These are phyloP conservation scores for Phenganax marumi DNA, from an alignment of 92 coral and sea anemone genomes.

Conservation along the genomic window DNA sequence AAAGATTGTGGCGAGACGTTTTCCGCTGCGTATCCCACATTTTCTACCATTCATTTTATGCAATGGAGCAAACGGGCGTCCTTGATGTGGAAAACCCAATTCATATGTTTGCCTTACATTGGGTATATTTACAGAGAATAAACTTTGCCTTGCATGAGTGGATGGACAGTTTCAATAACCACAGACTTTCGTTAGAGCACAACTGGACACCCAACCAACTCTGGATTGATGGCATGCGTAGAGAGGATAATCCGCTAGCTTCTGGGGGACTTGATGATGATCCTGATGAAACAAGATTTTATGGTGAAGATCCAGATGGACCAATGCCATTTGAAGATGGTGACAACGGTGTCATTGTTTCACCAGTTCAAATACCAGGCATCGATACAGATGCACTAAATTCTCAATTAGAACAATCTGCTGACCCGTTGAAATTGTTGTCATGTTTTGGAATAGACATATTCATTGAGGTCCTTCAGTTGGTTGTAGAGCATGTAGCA, in stretches of 20 bases:
- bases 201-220: conserved; percentile 67
- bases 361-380: conserved; percentile 53
- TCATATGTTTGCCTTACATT: conserved; percentile 44
- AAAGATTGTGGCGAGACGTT: conserved; percentile 70
- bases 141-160: conserved; percentile 56
- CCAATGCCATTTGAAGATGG: conserved; percentile 53
- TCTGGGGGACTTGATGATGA: conserved; percentile 50
- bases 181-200: conserved; percentile 52
- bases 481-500: not conserved
- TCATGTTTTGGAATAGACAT: conserved; percentile 54
- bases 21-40: conserved; percentile 57
- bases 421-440: conserved; percentile 45
- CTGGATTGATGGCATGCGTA: conserved; percentile 66
- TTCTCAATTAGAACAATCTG: conserved; percentile 40
- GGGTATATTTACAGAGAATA: conserved; percentile 46
- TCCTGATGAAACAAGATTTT: conserved; percentile 49
- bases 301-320: conserved; percentile 36
- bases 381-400: conserved; percentile 41
- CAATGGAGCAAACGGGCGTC: conserved; percentile 67
- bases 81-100: conserved; percentile 62
- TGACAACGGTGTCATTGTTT: conserved; percentile 60
- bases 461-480: conserved; percentile 40
- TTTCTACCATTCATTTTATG: conserved; percentile 62
- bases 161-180: conserved; percentile 52
- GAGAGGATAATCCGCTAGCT: conserved; percentile 58